Percentiles rank a stretch among this genome's conserved stretches.
phyloP scores from a whole-genome alignment of 2,113 vertebrate species.

The Lycaon pictus region DNA sequence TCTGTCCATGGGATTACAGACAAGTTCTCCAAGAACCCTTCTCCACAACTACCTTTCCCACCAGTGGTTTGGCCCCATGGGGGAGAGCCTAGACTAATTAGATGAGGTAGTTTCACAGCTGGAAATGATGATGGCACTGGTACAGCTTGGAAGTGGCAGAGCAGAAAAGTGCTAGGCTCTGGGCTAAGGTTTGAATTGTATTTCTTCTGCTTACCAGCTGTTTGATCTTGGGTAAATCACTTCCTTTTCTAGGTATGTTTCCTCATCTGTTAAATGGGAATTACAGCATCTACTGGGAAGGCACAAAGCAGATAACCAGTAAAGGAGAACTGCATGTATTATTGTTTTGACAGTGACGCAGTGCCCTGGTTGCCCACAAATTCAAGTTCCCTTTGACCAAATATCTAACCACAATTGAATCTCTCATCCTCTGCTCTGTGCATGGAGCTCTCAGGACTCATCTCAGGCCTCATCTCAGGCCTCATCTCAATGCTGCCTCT shows the following conservation, averaged over 20 bases:
- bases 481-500: not conserved
- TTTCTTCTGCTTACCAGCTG: not conserved
- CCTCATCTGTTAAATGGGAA: not conserved
- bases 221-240: not conserved
- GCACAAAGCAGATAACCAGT: not conserved
- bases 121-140: not conserved
- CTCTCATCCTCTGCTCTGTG: not conserved
- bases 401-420: not conserved
- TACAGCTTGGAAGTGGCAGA: not conserved
- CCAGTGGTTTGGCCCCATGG: fast-evolving
- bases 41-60: not conserved
- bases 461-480: not conserved
- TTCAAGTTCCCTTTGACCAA: not conserved
- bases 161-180: not conserved
- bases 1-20: not conserved
- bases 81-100: not conserved
- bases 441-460: not conserved
- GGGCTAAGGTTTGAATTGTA: not conserved
- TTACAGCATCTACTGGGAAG: not conserved
- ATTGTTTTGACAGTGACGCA: not conserved
- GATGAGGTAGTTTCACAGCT: not conserved
- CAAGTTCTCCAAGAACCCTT: not conserved
- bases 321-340: not conserved
- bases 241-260: not conserved
- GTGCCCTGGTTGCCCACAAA: not conserved